Percentiles rank a stretch among this genome's conserved stretches.
These are phyloP conservation scores for Rhabdophis nuchalis DNA, from an alignment of 2,797 vertebrate genomes.

Conservation along the genomic window DNA sequence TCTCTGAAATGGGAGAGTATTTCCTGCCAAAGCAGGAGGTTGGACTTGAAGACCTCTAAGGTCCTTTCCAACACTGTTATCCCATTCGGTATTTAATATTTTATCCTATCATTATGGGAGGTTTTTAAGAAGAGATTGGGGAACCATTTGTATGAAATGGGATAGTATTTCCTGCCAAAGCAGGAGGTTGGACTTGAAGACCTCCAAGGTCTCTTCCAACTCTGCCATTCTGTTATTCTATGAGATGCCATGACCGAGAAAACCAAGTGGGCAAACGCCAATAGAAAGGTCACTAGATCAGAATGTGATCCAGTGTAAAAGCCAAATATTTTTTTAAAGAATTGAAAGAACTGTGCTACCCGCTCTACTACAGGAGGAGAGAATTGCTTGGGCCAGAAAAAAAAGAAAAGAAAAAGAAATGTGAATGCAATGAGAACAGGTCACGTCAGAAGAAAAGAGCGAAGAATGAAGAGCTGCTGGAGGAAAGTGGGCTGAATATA, in stretches of 20 bases:
- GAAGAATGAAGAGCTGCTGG: background rate
- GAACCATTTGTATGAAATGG: background rate
- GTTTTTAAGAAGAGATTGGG: background rate
- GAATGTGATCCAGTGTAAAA: background rate
- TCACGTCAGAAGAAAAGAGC: background rate
- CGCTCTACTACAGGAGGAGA: background rate
- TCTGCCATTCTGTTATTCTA: too few species aligned
- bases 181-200: background rate
- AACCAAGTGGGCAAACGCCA: accelerated
- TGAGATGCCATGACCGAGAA: background rate
- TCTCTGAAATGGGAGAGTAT: background rate
- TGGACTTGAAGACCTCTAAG: too few species aligned
- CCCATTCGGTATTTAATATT: too few species aligned
- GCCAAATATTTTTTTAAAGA: background rate
- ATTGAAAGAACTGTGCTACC: background rate
- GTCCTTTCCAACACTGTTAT: too few species aligned
- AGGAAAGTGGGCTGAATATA: background rate
- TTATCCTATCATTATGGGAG: background rate
- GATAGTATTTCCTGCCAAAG: background rate
- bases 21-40: background rate
- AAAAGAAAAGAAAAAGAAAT: background rate
- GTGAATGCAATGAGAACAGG: background rate
- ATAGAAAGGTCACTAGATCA: background rate
- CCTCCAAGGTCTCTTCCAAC: background rate
- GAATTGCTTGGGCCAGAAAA: background rate